Evolutionary conservation across 2,113 vertebrate species (phyloP), one percentile per base, ranked within the genome.

Genomic region (Brachyhypopomus occidentalis): DNA sequence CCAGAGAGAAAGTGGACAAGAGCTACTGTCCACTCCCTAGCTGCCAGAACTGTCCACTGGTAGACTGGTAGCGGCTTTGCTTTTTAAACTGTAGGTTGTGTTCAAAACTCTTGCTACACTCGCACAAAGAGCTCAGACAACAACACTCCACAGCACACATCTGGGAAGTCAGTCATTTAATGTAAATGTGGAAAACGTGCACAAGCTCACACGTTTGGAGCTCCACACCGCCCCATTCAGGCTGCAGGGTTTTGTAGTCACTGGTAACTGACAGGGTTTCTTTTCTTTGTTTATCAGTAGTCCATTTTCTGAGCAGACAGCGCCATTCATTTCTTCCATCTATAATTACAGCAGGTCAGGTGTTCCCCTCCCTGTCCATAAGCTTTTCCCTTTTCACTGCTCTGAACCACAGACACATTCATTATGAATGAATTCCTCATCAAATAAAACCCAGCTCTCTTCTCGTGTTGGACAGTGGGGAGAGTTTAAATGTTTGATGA

Each of bases 391-490:
- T 6, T 59, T 23, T 30, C 64, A 62, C 23, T 74, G 48, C 64
- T 22, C 63, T 38, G 12, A 67, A 4, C 34, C 36, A 79, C 7
- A 34, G 17, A 80, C 72, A 85, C 86, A 91, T 92, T 60, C 76
- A 92, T 92, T 88, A 92, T 92, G 87, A 83, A 94, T 92, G 88
- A 91, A 88, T 85, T 89, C 88, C 86, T 89, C 77, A 90, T 90
- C 88, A 90, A 90, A 90, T 89, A 88, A 91, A 89, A 89, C 88
- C 83, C 86, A 89, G 83, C 75, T 83, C 87, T 89, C 88, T 85
- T 89, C 86, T 84, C 45, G 34, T 89, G 90, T 90, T 88, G 86
- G 90, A 90, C 85, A 85, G 86, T 76, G 75, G 89, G 86, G 87
- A 88, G 87, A 83, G 77, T 83, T 80, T 92, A 84, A 90, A 90